A percentile compares a stretch with the other conserved stretches of the same genome.
phyloP scores from a whole-genome alignment of 2,113 vertebrate genomes.

The Orthonyx spaldingii region DNA sequence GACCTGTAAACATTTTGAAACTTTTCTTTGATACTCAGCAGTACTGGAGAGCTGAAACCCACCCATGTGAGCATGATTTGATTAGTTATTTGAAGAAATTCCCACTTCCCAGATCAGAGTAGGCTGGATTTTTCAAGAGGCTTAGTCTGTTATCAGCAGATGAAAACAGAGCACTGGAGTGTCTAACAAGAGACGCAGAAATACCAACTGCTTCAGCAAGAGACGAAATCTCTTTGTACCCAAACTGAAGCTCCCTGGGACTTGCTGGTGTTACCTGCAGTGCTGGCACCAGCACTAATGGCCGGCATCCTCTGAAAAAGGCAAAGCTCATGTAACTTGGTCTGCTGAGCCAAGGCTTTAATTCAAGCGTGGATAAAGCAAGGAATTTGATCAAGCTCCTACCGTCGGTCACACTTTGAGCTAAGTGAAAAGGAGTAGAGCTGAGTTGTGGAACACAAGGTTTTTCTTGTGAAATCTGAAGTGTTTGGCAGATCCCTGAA shows the following conservation, averaged over 20 bases:
- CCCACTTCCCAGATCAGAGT: not conserved
- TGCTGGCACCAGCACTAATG: not conserved
- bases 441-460: not conserved
- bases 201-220: not conserved
- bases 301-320: not conserved
- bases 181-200: not conserved
- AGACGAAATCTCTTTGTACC: not conserved
- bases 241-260: not conserved
- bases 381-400: constrained; percentile 53
- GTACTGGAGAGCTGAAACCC: not conserved
- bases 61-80: not conserved
- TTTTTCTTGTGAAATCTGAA: not conserved
- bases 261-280: not conserved
- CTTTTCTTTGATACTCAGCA: not conserved
- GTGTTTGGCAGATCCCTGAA: not conserved
- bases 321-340: not conserved
- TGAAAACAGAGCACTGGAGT: not conserved
- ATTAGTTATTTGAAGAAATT: not conserved
- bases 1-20: not conserved
- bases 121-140: not conserved
- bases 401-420: not conserved
- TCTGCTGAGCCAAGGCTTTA: not conserved
- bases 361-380: constrained; percentile 40
- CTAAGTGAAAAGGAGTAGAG: not conserved
- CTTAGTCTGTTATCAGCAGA: not conserved